These are phyloP conservation scores for Macroglossus sobrinus DNA, from an alignment of 2,113 vertebrate genomes.

Conservation along the genomic window DNA sequence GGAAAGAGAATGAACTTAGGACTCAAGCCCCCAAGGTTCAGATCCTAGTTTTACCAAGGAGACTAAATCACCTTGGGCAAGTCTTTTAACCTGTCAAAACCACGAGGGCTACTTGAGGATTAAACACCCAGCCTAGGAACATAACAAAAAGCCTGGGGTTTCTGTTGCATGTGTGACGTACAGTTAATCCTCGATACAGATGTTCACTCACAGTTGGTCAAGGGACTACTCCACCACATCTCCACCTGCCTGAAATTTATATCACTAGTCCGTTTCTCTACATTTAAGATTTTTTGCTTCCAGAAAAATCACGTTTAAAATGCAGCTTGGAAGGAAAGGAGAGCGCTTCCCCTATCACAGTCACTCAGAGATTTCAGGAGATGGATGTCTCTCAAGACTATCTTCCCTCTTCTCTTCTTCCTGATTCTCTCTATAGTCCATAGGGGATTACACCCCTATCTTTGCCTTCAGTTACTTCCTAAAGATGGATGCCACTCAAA, in stretches of 20 bases:
- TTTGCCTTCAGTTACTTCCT: not conserved
- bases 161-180: rapidly evolving
- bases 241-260: not conserved
- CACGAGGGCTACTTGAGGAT: not conserved
- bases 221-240: not conserved
- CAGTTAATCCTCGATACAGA: not conserved
- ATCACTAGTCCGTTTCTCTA: not conserved
- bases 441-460: not conserved
- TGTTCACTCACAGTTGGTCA: not conserved
- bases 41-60: not conserved
- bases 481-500: not conserved
- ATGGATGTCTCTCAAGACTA: not conserved
- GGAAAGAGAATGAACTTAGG: not conserved
- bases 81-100: not conserved
- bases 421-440: not conserved
- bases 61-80: not conserved
- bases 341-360: not conserved
- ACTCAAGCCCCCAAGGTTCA: not conserved
- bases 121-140: not conserved
- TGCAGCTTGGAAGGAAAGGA: not conserved
- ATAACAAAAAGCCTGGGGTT: not conserved
- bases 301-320: not conserved
- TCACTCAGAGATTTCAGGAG: not conserved
- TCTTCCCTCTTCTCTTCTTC: not conserved
- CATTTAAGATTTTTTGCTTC: not conserved